A percentile compares a stretch with the other conserved stretches of the same genome.
These are phyloP conservation scores for Lochmaea capreae DNA, from an alignment of 2,888 invertebrate species.

Conservation along the genomic window DNA sequence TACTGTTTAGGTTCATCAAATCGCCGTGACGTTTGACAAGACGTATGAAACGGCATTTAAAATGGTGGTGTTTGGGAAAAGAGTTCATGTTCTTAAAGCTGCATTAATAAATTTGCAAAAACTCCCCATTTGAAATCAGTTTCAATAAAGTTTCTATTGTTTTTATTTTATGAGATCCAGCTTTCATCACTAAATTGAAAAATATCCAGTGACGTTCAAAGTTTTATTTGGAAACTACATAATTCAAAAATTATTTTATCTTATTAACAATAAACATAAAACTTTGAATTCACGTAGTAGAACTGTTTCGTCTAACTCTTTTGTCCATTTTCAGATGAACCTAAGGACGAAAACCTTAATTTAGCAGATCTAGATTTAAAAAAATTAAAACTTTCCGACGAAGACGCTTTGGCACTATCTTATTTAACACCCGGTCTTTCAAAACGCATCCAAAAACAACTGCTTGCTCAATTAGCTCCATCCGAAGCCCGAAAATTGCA, in stretches of 20 bases:
- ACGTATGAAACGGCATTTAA: too few species aligned
- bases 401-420: constrained; percentile 76
- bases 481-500: constrained; percentile 76
- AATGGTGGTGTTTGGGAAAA: too few species aligned
- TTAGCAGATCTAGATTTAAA: constrained; percentile 73
- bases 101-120: too few species aligned
- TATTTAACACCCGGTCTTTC: constrained; percentile 79
- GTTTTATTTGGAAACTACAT: background rate
- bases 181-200: background rate
- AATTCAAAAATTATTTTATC: background rate
- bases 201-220: background rate
- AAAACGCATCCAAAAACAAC: constrained; percentile 77
- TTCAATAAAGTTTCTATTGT: too few species aligned
- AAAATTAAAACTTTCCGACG: constrained; percentile 76
- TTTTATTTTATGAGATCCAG: background rate
- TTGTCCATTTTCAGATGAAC: constrained; percentile 58
- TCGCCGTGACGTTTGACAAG: too few species aligned
- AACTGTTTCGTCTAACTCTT: background rate
- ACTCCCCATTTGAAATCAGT: too few species aligned
- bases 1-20: too few species aligned
- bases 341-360: constrained; percentile 63
- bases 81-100: too few species aligned
- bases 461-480: constrained; percentile 77
- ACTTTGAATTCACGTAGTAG: background rate
- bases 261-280: background rate